Percentiles rank a stretch among this genome's conserved stretches.
Evolutionary conservation across 2,113 vertebrate species (phyloP).

Genomic region (Pachyramphus minor): DNA sequence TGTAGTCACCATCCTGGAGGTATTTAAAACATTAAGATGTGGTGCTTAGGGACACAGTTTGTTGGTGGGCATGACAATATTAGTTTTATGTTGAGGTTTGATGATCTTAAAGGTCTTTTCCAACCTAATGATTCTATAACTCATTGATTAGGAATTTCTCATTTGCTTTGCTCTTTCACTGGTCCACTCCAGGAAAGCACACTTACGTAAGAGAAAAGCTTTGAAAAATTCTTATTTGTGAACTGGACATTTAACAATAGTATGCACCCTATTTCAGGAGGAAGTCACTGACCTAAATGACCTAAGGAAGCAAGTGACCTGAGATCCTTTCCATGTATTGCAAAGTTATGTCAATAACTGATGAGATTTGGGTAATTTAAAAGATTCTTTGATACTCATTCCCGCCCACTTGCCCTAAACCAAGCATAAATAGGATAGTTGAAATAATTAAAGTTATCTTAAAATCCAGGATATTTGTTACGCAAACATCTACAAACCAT

Average conservation of each 20-base stretch:
- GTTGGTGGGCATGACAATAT: not conserved
- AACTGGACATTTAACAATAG: not conserved
- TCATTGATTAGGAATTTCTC: not conserved
- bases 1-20: not conserved
- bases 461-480: not conserved
- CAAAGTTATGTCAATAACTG: not conserved
- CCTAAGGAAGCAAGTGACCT: not conserved
- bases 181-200: not conserved
- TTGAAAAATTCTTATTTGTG: not conserved
- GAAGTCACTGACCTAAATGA: slow-evolving; percentile 12
- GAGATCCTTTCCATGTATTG: not conserved
- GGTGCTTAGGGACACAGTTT: not conserved
- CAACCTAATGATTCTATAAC: not conserved
- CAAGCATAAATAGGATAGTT: not conserved
- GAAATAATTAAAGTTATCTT: not conserved
- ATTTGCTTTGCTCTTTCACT: not conserved
- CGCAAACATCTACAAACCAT: not conserved
- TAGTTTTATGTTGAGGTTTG: not conserved
- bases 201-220: not conserved
- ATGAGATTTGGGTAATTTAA: not conserved
- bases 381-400: not conserved
- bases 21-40: not conserved
- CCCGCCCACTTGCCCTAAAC: not conserved
- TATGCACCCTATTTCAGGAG: not conserved
- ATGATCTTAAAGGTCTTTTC: not conserved